Percentiles rank a stretch among this genome's conserved stretches.
phyloP scores from a whole-genome alignment of 2,888 invertebrate genomes.

The Zhengitettix transpicula region DNA sequence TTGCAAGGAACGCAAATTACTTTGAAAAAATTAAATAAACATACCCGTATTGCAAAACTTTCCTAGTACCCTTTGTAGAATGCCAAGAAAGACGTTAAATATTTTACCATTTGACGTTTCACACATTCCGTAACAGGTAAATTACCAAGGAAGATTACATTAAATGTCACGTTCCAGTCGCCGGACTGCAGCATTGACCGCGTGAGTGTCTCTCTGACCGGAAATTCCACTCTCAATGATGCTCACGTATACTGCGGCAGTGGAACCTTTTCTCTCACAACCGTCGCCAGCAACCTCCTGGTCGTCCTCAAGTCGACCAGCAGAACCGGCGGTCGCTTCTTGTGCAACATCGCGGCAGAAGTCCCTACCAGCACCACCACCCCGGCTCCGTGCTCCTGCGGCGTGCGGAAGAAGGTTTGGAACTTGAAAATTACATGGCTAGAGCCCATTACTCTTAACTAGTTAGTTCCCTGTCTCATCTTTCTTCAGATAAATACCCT shows the following conservation, averaged over 20 bases:
- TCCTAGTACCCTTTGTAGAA: no score
- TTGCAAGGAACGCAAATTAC: no score
- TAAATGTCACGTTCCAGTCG: background rate
- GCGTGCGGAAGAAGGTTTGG: background rate
- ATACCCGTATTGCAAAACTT: no score
- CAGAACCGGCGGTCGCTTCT: background rate
- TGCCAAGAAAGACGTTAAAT: no score
- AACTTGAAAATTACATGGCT: no score
- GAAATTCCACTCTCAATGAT: constrained; percentile 26
- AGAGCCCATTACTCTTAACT: no score
- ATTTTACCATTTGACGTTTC: no score
- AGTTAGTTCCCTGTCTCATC: no score
- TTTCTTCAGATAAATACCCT: no score
- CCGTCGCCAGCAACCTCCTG: constrained; percentile 17
- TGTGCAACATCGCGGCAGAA: background rate
- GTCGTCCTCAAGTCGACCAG: constrained; percentile 12
- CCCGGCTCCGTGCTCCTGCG: background rate
- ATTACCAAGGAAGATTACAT: no score
- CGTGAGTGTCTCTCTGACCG: constrained; percentile 33
- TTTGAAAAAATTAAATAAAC: no score
- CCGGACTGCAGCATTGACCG: constrained; percentile 26
- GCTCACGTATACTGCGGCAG: constrained; percentile 37
- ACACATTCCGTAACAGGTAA: no score
- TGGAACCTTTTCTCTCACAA: constrained; percentile 21
- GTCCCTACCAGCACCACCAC: background rate